Evolutionary conservation across 2,797 vertebrate species (phyloP).

Genomic region (Eulemur rubriventer): DNA sequence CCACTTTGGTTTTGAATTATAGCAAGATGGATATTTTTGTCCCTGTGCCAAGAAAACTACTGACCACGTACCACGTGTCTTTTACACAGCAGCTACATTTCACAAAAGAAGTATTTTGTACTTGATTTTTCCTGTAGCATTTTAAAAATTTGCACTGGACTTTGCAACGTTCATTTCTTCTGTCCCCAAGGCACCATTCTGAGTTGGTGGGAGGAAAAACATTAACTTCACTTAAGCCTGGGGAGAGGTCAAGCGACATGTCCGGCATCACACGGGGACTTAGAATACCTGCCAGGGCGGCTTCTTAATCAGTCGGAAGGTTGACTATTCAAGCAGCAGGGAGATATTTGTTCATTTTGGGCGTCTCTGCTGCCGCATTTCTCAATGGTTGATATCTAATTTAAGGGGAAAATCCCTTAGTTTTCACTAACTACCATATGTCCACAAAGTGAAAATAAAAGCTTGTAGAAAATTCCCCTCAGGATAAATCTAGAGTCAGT

Average conservation of each 20-base stretch:
- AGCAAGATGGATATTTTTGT: not conserved
- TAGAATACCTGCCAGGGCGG: not conserved
- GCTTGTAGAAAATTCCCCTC: not conserved
- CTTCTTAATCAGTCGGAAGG: conserved; percentile 37
- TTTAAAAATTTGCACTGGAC: conserved; percentile 30
- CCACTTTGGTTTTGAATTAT: not conserved
- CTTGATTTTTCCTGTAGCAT: conserved; percentile 4
- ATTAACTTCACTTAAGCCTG: conserved; percentile 49
- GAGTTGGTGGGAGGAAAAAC: conserved; percentile 47
- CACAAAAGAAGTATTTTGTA: not conserved
- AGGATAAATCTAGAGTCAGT: not conserved
- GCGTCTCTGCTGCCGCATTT: not conserved
- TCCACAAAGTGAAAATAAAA: conserved; percentile 43
- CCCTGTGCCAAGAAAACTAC: not conserved
- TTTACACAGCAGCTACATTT: not conserved
- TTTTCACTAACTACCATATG: not conserved
- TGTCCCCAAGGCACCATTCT: not conserved
- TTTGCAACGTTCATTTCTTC: conserved; percentile 45
- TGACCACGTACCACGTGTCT: not conserved
- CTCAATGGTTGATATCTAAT: not conserved
- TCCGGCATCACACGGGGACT: conserved; percentile 12
- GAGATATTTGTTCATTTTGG: conserved; percentile 6
- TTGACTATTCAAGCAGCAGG: conserved; percentile 35
- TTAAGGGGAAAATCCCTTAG: not conserved
- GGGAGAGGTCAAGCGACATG: not conserved